Percentiles rank a stretch among this genome's conserved stretches.
These are phyloP conservation scores for Andrena hattorfiana DNA, from an alignment of 2,888 invertebrate genomes.

Conservation along the genomic window DNA sequence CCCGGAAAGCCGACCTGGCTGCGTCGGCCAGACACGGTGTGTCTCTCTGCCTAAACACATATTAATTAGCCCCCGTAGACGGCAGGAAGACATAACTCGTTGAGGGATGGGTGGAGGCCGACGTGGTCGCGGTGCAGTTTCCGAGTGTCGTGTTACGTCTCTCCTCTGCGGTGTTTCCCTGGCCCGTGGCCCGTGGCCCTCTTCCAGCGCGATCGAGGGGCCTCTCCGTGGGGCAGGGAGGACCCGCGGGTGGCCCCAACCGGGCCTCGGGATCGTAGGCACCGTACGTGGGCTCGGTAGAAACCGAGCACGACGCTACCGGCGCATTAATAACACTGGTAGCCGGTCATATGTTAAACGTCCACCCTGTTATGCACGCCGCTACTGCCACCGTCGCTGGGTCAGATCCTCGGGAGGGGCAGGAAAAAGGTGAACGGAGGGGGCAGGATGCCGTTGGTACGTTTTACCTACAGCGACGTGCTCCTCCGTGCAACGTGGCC, in stretches of 20 bases:
- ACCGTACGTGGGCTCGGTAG: constrained; percentile 73
- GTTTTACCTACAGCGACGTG: constrained; percentile 77
- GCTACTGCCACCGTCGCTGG: constrained; percentile 65
- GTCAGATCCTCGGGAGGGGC: constrained; percentile 60
- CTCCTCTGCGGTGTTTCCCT: constrained; percentile 46
- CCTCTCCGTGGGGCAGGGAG: constrained; percentile 60
- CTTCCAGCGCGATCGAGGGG: constrained; percentile 55
- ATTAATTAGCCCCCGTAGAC: constrained; percentile 78
- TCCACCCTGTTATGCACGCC: constrained; percentile 79
- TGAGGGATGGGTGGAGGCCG: constrained; percentile 66
- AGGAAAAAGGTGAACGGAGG: constrained; percentile 44
- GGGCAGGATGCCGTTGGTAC: constrained; percentile 52
- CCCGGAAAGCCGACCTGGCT: not conserved
- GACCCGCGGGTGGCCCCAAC: constrained; percentile 79
- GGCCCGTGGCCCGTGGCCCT: constrained; percentile 16
- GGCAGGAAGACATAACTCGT: constrained; percentile 81
- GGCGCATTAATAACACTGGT: constrained; percentile 85
- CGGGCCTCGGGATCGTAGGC: constrained; percentile 64
- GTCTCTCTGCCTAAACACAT: constrained; percentile 78
- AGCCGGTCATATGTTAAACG: constrained; percentile 85
- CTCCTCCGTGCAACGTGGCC: constrained; percentile 58
- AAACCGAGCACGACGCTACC: constrained; percentile 81
- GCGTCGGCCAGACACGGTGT: constrained; percentile 22
- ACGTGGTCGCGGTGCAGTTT: constrained; percentile 71
- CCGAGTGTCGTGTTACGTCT: constrained; percentile 81